Evolutionary conservation across 2,113 vertebrate genomes (phyloP).

Genomic region (Megaceryle torquata): DNA sequence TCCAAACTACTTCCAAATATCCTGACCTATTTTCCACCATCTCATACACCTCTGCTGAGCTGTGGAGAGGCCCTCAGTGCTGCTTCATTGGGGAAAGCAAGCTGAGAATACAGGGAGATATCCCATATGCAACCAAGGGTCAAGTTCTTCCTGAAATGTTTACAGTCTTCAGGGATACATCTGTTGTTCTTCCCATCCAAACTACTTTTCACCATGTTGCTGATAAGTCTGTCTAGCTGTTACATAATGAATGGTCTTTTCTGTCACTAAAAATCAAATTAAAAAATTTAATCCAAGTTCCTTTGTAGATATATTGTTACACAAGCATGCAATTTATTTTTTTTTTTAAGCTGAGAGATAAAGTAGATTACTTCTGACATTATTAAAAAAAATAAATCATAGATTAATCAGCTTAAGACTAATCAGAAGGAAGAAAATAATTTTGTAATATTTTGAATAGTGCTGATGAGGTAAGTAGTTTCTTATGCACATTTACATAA

Average conservation of each 20-base stretch:
- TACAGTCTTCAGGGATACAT: not conserved
- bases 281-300: not conserved
- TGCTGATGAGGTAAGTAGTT: rapidly evolving
- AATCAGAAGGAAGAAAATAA: not conserved
- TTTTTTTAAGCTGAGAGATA: not conserved
- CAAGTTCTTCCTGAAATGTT: slow-evolving; percentile 10
- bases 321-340: not conserved
- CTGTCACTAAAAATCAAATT: not conserved
- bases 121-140: not conserved
- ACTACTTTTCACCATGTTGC: not conserved
- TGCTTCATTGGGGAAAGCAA: not conserved
- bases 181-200: not conserved
- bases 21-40: not conserved
- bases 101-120: not conserved
- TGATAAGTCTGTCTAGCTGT: not conserved
- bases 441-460: not conserved
- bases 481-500: not conserved
- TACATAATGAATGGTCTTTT: not conserved
- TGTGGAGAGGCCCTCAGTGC: not conserved
- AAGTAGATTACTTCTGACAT: not conserved
- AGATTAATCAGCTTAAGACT: not conserved
- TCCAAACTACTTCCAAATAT: not conserved
- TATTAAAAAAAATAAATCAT: not conserved
- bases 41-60: not conserved
- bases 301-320: not conserved